Evolutionary conservation across 2,113 vertebrate species (phyloP).

Genomic region (Gopherus evgoodei): DNA sequence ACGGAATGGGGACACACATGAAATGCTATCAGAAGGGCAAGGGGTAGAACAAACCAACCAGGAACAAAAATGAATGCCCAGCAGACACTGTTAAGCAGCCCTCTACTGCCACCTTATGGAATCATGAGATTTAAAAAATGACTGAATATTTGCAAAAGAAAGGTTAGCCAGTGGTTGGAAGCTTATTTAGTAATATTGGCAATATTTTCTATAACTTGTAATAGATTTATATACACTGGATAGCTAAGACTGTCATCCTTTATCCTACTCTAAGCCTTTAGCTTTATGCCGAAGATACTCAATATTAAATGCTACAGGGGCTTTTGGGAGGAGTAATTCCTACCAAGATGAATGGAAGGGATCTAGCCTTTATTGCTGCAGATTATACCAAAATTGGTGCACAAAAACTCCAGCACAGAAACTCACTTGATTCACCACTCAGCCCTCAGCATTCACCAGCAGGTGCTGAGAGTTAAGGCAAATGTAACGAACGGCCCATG

Average conservation of each 20-base stretch:
- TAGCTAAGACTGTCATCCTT: neutral
- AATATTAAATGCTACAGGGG: neutral
- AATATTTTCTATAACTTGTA: neutral
- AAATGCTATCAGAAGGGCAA: neutral
- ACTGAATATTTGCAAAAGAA: neutral
- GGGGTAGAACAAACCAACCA: fast-evolving
- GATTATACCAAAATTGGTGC: neutral
- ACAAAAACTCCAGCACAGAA: neutral
- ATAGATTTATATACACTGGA: neutral
- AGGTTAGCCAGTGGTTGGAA: neutral
- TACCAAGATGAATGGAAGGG: neutral
- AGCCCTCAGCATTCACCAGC: neutral
- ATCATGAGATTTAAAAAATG: fast-evolving
- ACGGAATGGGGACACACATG: neutral
- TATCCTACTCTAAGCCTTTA: neutral
- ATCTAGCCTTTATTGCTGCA: neutral
- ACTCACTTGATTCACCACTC: neutral
- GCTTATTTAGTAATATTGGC: neutral
- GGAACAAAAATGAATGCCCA: fast-evolving
- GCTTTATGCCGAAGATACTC: neutral
- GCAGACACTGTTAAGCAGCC: neutral
- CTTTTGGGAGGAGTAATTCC: neutral
- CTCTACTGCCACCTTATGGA: slow-evolving; percentile 61
- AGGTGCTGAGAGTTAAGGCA: neutral
- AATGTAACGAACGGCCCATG: neutral